Evolutionary conservation across 2,797 vertebrate genomes (phyloP).

Genomic region (Psittacula echo): DNA sequence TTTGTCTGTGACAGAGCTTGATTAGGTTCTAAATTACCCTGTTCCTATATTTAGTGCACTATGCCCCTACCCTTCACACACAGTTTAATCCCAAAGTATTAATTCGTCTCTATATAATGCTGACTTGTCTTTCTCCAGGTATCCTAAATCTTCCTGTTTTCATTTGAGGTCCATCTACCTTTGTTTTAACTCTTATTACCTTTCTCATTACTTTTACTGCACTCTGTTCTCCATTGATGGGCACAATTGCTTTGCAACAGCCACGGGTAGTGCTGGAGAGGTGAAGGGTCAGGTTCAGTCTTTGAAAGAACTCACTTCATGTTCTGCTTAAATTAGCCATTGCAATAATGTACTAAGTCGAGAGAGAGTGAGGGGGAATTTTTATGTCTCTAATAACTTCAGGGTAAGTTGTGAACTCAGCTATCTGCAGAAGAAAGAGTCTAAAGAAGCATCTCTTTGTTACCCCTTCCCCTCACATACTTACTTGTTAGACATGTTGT

Average conservation of each 20-base stretch:
- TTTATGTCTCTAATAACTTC: neutral
- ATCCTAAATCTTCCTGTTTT: constrained; percentile 79
- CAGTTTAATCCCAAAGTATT: constrained; percentile 84
- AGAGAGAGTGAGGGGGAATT: neutral
- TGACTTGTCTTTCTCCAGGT: constrained; percentile 78
- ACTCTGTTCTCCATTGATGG: constrained; percentile 48
- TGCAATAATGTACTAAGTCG: neutral
- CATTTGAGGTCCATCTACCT: constrained; percentile 68
- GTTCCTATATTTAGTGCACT: constrained; percentile 81
- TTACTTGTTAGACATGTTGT: neutral
- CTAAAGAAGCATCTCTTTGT: neutral
- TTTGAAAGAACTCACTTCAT: constrained; percentile 50
- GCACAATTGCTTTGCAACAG: constrained; percentile 50
- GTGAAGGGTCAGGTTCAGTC: constrained; percentile 46
- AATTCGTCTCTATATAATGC: constrained; percentile 81
- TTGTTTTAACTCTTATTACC: constrained; percentile 68
- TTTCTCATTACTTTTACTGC: constrained; percentile 60
- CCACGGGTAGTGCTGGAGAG: neutral
- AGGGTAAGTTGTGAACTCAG: constrained; percentile 2
- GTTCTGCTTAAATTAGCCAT: neutral
- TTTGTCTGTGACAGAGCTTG: constrained; percentile 81
- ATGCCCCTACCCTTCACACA: constrained; percentile 83
- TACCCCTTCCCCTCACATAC: neutral
- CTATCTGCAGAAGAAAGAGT: neutral
- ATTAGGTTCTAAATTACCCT: constrained; percentile 82